Percentiles rank a stretch among this genome's conserved stretches.
Evolutionary conservation across 2,888 invertebrate genomes (phyloP).

Genomic region (Acanthosepion pharaonis): DNA sequence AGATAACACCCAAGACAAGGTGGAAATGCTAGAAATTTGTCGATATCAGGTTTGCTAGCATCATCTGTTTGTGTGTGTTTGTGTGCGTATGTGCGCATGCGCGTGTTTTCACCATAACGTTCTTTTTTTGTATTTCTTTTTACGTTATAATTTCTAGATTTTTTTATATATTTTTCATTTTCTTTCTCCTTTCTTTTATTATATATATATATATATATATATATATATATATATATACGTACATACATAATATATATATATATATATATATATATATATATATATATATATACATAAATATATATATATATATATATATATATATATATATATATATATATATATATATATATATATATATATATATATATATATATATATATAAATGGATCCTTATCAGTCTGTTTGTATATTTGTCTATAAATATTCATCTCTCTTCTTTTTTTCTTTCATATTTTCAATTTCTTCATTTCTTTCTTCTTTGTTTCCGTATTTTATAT

Average conservation of each 20-base stretch:
- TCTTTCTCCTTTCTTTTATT: no score
- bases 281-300: no score
- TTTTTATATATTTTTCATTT: neutral
- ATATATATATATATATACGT: rapidly evolving
- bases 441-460: neutral
- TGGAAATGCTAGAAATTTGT: neutral
- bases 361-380: rapidly evolving
- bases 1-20: neutral
- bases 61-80: neutral
- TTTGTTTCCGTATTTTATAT: neutral
- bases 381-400: no score
- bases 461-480: neutral
- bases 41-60: neutral
- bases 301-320: no score
- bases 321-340: rapidly evolving
- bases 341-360: no score
- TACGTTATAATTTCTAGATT: neutral
- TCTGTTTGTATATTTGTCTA: no score
- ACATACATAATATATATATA: no score
- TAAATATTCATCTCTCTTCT: neutral
- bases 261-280: no score
- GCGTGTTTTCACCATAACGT: neutral
- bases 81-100: no score
- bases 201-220: no score
- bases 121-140: neutral